Conservation (phyloP, 23 tunicate species). For the Oikopleura dioica region DNA sequence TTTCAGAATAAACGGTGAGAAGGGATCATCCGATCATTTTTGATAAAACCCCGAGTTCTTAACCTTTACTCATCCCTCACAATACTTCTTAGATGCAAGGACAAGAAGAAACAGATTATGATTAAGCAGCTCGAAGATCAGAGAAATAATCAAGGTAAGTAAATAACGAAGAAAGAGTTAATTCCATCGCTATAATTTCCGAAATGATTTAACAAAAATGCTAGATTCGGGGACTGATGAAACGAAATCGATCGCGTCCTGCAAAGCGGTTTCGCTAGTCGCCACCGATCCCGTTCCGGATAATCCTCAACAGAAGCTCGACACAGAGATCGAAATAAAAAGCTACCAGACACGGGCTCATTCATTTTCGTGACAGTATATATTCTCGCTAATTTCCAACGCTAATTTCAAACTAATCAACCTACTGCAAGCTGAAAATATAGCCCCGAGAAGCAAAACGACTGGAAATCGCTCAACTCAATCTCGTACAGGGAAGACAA, state of each 20-base stretch:
- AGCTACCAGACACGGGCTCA: too few species aligned
- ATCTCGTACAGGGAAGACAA: not conserved
- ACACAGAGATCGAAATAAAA: not conserved
- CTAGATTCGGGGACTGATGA: not conserved
- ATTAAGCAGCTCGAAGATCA: constrained; percentile 77
- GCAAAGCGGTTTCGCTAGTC: not conserved
- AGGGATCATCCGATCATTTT: not conserved
- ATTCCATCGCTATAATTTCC: not conserved
- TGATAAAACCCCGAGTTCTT: not conserved
- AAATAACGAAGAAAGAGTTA: not conserved
- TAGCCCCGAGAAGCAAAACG: too few species aligned
- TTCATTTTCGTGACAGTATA: too few species aligned
- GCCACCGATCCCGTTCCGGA: not conserved
- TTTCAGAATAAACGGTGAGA: constrained; percentile 52
- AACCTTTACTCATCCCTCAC: too few species aligned
- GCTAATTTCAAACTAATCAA: too few species aligned
- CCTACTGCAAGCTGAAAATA: too few species aligned
- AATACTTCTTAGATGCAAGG: constrained; percentile 26
- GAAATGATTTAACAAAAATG: not conserved
- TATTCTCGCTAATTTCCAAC: too few species aligned
- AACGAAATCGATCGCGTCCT: not conserved
- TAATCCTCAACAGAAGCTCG: not conserved
- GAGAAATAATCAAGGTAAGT: constrained; percentile 26
- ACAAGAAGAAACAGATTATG: constrained; percentile 62
- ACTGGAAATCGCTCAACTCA: not conserved